Evolutionary conservation across 2,113 vertebrate genomes (phyloP).

Genomic region (Mesitornis unicolor): DNA sequence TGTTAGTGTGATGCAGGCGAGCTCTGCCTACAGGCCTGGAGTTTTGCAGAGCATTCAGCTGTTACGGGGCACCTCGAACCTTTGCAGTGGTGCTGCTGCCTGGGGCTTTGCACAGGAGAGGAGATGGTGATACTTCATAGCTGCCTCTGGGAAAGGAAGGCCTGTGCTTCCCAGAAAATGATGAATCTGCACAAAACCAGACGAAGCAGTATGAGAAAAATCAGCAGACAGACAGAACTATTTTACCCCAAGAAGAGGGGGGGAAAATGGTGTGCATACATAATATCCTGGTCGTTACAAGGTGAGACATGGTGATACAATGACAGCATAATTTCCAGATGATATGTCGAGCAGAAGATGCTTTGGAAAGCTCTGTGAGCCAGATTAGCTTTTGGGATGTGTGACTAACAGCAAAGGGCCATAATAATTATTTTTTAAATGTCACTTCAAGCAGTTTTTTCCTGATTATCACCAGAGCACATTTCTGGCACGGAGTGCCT

Average conservation of each 20-base stretch:
- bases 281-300: not conserved
- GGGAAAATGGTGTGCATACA: not conserved
- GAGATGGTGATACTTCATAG: not conserved
- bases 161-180: not conserved
- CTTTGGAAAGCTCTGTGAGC: slow-evolving; percentile 30
- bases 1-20: not conserved
- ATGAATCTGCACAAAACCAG: not conserved
- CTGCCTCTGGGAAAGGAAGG: not conserved
- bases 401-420: slow-evolving; percentile 21
- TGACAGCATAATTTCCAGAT: not conserved
- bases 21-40: not conserved
- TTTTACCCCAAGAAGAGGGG: not conserved
- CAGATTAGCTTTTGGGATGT: slow-evolving; percentile 16
- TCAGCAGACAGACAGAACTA: not conserved
- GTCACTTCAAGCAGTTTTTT: slow-evolving; percentile 38
- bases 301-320: not conserved
- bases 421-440: slow-evolving; percentile 30
- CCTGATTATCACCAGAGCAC: slow-evolving; percentile 7
- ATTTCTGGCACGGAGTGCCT: not conserved
- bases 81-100: not conserved
- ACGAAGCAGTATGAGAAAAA: not conserved
- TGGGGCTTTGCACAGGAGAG: not conserved
- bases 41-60: not conserved
- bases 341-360: not conserved
- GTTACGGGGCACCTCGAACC: not conserved